Conservation (phyloP, 2,113 vertebrate species). For the Ictalurus furcatus region DNA sequence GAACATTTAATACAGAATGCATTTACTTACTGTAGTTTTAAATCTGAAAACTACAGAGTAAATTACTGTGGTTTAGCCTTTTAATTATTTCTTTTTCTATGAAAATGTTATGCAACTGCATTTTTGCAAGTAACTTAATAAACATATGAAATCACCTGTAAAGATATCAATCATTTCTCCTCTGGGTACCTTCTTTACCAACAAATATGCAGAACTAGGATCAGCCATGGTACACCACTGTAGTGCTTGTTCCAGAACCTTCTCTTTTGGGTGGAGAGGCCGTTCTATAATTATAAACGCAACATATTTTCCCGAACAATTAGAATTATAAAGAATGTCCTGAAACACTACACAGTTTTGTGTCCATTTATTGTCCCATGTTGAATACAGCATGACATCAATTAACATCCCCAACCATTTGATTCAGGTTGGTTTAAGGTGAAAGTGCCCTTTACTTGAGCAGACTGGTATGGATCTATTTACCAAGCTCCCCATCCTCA, state of each 20-base stretch:
- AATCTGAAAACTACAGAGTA: not conserved
- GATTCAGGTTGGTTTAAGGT: not conserved
- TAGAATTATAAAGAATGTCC: not conserved
- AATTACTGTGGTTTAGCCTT: not conserved
- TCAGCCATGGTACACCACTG: conserved; percentile 95
- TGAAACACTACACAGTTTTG: not conserved
- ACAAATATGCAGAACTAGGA: conserved; percentile 86
- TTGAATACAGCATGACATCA: conserved; percentile 11
- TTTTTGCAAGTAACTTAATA: not conserved
- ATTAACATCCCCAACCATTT: not conserved
- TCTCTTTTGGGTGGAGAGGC: conserved; percentile 93
- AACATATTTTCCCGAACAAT: not conserved
- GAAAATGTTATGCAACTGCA: not conserved
- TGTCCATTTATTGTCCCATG: not conserved
- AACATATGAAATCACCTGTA: conserved; percentile 75
- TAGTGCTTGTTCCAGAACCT: conserved; percentile 92
- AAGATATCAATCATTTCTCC: conserved; percentile 85
- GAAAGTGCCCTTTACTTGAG: conserved; percentile 39
- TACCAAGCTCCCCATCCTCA: conserved; percentile 92
- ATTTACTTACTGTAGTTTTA: not conserved
- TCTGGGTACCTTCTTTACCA: conserved; percentile 87
- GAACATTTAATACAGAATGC: not conserved
- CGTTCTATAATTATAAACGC: conserved; percentile 74
- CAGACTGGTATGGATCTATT: conserved; percentile 43
- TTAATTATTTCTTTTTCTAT: not conserved